These are phyloP conservation scores for Platysteira castanea DNA, from an alignment of 2,113 vertebrate genomes.

Conservation along the genomic window DNA sequence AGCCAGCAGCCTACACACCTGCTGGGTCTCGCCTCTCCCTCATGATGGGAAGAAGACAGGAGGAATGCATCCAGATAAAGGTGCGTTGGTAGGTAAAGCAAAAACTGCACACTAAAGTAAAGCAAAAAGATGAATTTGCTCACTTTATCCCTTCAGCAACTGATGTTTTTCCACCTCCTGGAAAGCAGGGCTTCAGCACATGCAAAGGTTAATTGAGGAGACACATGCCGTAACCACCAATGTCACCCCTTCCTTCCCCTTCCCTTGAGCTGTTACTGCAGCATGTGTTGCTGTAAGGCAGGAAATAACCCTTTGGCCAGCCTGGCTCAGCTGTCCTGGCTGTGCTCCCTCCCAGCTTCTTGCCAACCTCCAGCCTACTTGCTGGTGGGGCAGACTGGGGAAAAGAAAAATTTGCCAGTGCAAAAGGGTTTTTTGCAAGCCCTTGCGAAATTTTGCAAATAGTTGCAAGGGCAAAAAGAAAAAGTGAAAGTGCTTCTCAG, in stretches of 20 bases:
- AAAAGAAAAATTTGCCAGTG: background rate
- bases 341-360: background rate
- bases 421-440: too few species aligned
- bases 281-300: accelerated
- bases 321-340: background rate
- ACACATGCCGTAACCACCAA: background rate
- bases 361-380: background rate
- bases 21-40: background rate
- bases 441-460: too few species aligned
- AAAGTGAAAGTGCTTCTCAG: background rate
- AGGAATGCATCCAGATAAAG: background rate
- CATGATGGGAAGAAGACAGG: background rate
- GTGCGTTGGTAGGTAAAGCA: background rate
- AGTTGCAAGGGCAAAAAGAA: too few species aligned
- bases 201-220: background rate
- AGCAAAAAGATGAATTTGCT: background rate
- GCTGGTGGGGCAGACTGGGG: background rate
- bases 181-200: background rate
- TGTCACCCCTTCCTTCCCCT: background rate
- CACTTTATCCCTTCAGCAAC: background rate
- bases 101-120: background rate
- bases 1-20: background rate
- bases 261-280: background rate
- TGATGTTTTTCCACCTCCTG: background rate
- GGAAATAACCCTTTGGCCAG: background rate